Base-by-base conservation (phyloP, 2,888 invertebrate genomes). In the Augochlorella aurata region DNA sequence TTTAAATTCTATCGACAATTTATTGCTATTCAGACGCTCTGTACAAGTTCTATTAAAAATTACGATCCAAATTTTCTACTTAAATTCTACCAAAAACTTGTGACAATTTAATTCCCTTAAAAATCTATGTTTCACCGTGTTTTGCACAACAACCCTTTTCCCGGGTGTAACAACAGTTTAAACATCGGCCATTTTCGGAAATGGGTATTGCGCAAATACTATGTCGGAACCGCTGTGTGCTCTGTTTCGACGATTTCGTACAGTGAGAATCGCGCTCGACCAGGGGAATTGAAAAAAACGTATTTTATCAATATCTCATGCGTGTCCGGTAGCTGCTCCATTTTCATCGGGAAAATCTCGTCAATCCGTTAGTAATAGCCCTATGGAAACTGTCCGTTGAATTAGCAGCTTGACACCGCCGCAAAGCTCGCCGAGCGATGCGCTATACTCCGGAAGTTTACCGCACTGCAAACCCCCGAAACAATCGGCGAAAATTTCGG, bases 261-360 rank as follows among this genome's bases (percentile, higher is more conserved):
- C 9, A 0, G 50, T 9, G n/a, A 0, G 9, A 18, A 29, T 29
- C 29, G 50, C 50, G 2, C 2, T n/a, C 10, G 52, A 9, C 18
- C 52, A 52, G n/a, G n/a, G n/a, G 2, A n/a, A 52, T 2, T 2
- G n/a, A 29, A 38, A 38, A 52, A 52, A n/a, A 52, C 52, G 52
- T 52, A 52, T n/a, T 52, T 52, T 52, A 52, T n/a, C n/a, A 52
- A 38, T 38, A 38, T 38, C 38, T 38, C 38, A 38, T 38, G 38
- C 38, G 38, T 38, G 38, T 52, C 52, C 52, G 2, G 9, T n/a
- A 5, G n/a, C 52, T 52, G 52, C n/a, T 52, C 52, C 52, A 52
- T 52, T 52, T 52, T n/a, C 52, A 52, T n/a, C 52, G n/a, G n/a
- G 52, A 52, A n/a, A n/a, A n/a, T 52, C 52, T 52, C 52, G 52